Evolutionary conservation across 2,113 vertebrate species (phyloP).

Genomic region (Xiphophorus hellerii): DNA sequence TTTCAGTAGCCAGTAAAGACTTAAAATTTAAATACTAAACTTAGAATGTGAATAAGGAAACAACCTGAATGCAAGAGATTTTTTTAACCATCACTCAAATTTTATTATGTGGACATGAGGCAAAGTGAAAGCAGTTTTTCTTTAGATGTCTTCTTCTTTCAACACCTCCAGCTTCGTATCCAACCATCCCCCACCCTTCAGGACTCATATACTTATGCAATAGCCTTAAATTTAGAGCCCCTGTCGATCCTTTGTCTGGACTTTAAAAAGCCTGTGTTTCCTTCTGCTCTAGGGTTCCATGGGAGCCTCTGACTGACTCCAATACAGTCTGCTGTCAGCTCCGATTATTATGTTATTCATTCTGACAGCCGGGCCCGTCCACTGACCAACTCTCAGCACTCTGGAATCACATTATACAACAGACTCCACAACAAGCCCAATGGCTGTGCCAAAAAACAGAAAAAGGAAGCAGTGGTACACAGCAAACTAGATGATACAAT

Average conservation of each 20-base stretch:
- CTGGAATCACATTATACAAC: conserved; percentile 32
- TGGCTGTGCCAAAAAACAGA: conserved; percentile 14
- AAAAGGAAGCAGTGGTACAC: neutral
- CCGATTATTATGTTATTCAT: conserved; percentile 64
- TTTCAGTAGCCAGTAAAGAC: neutral
- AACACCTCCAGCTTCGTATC: conserved; percentile 39
- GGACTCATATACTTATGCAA: conserved; percentile 63
- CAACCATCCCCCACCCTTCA: conserved; percentile 49
- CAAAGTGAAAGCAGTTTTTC: neutral
- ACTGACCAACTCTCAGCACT: conserved; percentile 37
- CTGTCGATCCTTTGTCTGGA: conserved; percentile 69
- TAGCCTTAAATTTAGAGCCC: conserved; percentile 74
- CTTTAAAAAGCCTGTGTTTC: conserved; percentile 62
- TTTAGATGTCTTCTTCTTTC: conserved; percentile 23
- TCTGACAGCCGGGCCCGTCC: conserved; percentile 50
- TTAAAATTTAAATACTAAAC: neutral
- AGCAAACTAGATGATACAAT: neutral
- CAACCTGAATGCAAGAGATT: neutral
- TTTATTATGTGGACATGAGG: neutral
- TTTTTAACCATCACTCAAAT: neutral
- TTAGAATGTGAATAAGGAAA: neutral
- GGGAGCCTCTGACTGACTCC: conserved; percentile 58
- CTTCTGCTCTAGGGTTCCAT: conserved; percentile 50
- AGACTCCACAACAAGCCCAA: conserved; percentile 24
- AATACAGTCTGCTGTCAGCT: conserved; percentile 68